These are phyloP conservation scores for Rhinolophus ferrumequinum DNA, from an alignment of 2,113 vertebrate genomes.

Conservation along the genomic window DNA sequence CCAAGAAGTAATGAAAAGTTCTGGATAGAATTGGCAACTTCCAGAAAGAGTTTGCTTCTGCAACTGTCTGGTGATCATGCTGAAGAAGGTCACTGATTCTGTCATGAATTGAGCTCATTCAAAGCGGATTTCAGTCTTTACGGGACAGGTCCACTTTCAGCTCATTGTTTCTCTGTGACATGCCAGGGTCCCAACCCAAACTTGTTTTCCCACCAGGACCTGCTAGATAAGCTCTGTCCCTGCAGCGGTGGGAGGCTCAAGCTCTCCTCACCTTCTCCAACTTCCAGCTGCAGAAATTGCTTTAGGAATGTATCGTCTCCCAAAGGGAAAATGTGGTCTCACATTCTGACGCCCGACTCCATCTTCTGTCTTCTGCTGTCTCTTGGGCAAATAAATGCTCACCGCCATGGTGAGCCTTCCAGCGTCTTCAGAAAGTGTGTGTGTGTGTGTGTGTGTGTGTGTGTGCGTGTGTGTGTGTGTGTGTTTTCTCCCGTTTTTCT, in stretches of 20 bases:
- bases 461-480: too few relatives aligned
- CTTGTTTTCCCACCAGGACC: too few relatives aligned
- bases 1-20: rapidly evolving
- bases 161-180: rapidly evolving
- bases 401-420: rapidly evolving
- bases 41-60: not conserved
- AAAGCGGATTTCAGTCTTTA: not conserved
- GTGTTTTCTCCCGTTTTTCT: too few relatives aligned
- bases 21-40: rapidly evolving
- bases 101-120: not conserved
- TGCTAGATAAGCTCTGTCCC: too few relatives aligned
- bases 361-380: not conserved
- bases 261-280: rapidly evolving
- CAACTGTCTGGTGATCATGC: too few relatives aligned
- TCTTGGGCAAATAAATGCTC: not conserved
- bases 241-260: rapidly evolving
- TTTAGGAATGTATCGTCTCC: not conserved
- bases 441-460: too few relatives aligned
- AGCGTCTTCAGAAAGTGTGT: not conserved
- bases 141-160: not conserved
- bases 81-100: rapidly evolving
- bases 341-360: not conserved
- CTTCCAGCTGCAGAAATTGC: not conserved
- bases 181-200: not conserved
- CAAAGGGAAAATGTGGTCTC: not conserved